Base-by-base conservation (phyloP, 2,888 invertebrate species). In the Stenichneumon culpator region DNA sequence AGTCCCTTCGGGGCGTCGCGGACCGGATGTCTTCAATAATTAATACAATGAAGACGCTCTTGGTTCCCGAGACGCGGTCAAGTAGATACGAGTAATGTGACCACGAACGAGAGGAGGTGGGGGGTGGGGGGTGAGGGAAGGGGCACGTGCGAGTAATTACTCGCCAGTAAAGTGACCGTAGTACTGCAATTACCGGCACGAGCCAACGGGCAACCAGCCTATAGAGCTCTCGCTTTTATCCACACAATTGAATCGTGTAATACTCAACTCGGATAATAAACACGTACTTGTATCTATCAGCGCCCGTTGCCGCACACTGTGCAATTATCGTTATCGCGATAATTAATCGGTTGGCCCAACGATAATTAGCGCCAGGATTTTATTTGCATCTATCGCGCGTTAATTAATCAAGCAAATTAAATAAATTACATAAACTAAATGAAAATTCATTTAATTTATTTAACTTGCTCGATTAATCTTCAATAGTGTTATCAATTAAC, bases 121-220 rank as follows among this genome's bases (percentile, higher is more conserved):
- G n/a, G n/a, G n/a, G n/a, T n/a, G 79, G 70, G 70, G 79, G 73
- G 25, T 4, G 25, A 16, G 25, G 32, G 78, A 69, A 5, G 32
- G 32, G 32, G 5, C 84, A 79, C 84, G 82, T 79, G 84, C 82
- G 75, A 82, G 79, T 82, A 85, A 85, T 85, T 82, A 79, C 82
- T 72, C 65, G 79, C 75, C 79, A 68, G 79, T 85, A 79, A 74
- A 82, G 82, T 85, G 79, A 82, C 82, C 70, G 68, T 73, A 72
- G 39, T 69, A 83, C 60, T 54, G 79, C 79, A 83, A 79, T 83
- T 83, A 83, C 79, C 52, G 83, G 79, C 84, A 85, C 84, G 84
- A 82, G 84, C 82, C 84, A 57, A 74, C 69, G 63, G 69, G 63
- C 68, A 52, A 68, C 74, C 69, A 69, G 60, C 54, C 28, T 39